Base-by-base conservation (phyloP, 1,140 invertebrate species). In the Drosophila novamexicana region DNA sequence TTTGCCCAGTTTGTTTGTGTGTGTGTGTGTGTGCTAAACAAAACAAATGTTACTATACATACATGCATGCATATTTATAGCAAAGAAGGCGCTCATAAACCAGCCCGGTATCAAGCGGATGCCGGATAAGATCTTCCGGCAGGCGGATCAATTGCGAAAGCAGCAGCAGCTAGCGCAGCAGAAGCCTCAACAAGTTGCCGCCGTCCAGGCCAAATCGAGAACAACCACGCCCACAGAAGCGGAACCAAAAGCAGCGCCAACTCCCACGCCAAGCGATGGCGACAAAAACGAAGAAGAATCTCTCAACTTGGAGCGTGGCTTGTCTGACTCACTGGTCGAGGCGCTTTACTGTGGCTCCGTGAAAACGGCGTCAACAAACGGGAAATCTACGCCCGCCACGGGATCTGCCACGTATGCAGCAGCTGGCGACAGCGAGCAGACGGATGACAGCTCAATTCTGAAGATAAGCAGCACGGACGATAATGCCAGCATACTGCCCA, bases 31-130 rank as follows among this genome's bases (percentile, higher is more conserved):
- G 65, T 37, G 39, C 42, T 71, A 75, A 71, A 71, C 73, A 71
- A 88, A 88, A 88, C 83, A 86, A 83, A 61, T 62, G 54, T 56
- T 67, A 68, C 71, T 75, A 50, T 22, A 79, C 59, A 75, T 47
- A 44, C 63, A 52, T 86, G 57, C 42, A 18, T 65, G 18, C 58
- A 14, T 63, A 57, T 52, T 54, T 73, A 8, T 68, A 88, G 90
- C 72, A 4, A 83, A 77, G 62, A 75, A 77, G 71, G 77, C 79
- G 44, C 65, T 92, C 47, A 77, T 73, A 59, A 90, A 59, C 56
- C 90, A 83, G 39, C 90, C 90, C 74, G 90, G 90, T 44, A 90
- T 90, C 37, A 70, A 85, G 50, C 85, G 91, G 6, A 90, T 91
- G 91, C 91, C 91, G 47, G 91, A 92, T 64, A 91, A 91, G 69